Percentiles rank a stretch among this genome's conserved stretches.
These are phyloP conservation scores for Eupeodes corollae DNA, from an alignment of 1,140 invertebrate species.

Conservation along the genomic window DNA sequence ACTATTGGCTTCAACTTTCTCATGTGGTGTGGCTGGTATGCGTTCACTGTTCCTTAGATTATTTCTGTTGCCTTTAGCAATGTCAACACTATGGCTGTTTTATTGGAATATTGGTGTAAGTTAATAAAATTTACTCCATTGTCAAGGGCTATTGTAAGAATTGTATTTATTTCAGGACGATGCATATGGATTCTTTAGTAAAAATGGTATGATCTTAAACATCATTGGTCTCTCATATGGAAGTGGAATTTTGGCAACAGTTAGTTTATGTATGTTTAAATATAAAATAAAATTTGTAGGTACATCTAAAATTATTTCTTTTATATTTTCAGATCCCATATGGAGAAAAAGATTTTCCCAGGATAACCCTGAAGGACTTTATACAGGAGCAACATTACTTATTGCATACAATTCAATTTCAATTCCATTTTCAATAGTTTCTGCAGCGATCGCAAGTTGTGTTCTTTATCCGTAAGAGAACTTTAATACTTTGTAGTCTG, in stretches of 20 bases:
- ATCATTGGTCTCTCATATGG: constrained; percentile 66
- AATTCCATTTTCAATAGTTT: constrained; percentile 67
- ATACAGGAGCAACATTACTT: constrained; percentile 72
- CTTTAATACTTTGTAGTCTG: background rate
- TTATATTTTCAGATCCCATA: constrained; percentile 52
- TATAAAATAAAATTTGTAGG: background rate
- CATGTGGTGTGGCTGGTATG: constrained; percentile 58
- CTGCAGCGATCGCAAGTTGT: constrained; percentile 49
- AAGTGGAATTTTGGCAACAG: constrained; percentile 65
- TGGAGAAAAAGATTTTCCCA: constrained; percentile 83
- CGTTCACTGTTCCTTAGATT: constrained; percentile 61
- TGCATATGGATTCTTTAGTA: constrained; percentile 61
- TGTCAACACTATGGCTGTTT: constrained; percentile 67
- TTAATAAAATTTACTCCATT: background rate
- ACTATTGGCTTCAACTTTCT: constrained; percentile 62
- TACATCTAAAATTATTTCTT: background rate
- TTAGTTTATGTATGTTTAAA: constrained; percentile 58
- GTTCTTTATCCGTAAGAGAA: constrained; percentile 61
- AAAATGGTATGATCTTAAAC: constrained; percentile 72
- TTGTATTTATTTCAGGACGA: constrained; percentile 44
- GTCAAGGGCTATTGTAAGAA: too few relatives aligned
- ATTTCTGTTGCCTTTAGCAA: constrained; percentile 62
- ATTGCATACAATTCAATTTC: constrained; percentile 67
- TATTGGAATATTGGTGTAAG: constrained; percentile 59
- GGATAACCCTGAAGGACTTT: constrained; percentile 75